A percentile compares a stretch with the other conserved stretches of the same genome.
Conservation (phyloP, 2,113 vertebrate species). For the Prinia subflava region DNA sequence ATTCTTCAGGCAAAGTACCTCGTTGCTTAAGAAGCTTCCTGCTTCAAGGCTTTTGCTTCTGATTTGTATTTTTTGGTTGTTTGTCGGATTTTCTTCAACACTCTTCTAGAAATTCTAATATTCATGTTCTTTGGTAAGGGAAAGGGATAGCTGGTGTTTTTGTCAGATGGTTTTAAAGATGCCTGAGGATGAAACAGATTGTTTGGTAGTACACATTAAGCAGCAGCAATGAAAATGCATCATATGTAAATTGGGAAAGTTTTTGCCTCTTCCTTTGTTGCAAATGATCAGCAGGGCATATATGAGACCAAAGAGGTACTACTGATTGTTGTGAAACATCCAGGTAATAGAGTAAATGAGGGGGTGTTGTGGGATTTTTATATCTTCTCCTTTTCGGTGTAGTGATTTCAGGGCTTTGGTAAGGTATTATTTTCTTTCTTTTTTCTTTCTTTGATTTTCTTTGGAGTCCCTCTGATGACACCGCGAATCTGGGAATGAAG, state of each 20-base stretch:
- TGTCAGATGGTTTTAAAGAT: not conserved
- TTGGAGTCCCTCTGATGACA: conserved; percentile 66
- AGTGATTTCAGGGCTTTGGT: conserved; percentile 13
- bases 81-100: not conserved
- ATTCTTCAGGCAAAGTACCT: not conserved
- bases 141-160: not conserved
- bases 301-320: not conserved
- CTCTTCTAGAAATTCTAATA: not conserved
- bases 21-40: not conserved
- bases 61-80: not conserved
- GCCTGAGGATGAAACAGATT: not conserved
- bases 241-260: conserved; percentile 69
- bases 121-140: not conserved
- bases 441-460: conserved; percentile 52
- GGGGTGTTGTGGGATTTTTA: not conserved
- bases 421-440: conserved; percentile 34
- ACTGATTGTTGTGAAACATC: not conserved
- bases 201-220: not conserved
- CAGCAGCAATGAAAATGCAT: conserved; percentile 27
- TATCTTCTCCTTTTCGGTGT: not conserved
- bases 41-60: not conserved
- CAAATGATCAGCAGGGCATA: not conserved
- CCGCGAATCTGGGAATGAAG: conserved; percentile 72
- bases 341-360: not conserved
- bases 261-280: conserved; percentile 49